Percentiles rank a stretch among this genome's conserved stretches.
Evolutionary conservation across 2,888 invertebrate genomes (phyloP).

Genomic region (Chelonus formosanus): DNA sequence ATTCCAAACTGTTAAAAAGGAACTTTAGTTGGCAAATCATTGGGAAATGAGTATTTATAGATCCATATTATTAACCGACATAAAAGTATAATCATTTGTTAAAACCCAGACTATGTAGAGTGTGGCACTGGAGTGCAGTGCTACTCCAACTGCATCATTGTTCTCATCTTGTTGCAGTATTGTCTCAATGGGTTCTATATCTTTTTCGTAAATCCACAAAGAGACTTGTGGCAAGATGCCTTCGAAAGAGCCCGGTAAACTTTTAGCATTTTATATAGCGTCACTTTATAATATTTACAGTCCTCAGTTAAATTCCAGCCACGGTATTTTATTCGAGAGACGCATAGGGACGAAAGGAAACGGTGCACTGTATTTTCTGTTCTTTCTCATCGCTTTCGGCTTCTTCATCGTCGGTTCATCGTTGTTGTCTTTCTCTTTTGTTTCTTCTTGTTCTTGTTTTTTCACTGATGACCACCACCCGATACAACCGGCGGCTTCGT

Average conservation of each 20-base stretch:
- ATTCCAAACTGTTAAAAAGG: too few relatives aligned
- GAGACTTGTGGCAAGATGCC: constrained; percentile 6
- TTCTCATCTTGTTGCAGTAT: neutral
- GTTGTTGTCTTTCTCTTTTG: constrained; percentile 12
- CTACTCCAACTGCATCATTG: too few relatives aligned
- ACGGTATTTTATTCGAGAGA: constrained; percentile 51
- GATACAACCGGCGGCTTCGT: constrained; percentile 39
- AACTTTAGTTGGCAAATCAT: too few relatives aligned
- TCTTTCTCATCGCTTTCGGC: constrained; percentile 31
- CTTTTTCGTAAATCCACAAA: neutral
- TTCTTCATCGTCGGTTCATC: constrained; percentile 7
- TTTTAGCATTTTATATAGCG: constrained; percentile 57
- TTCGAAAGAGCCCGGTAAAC: constrained; percentile 39
- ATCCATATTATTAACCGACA: too few relatives aligned
- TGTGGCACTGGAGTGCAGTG: too few relatives aligned
- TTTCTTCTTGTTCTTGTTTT: constrained; percentile 13
- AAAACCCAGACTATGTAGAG: too few relatives aligned
- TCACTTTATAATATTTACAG: constrained; percentile 61
- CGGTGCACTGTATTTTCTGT: constrained; percentile 33
- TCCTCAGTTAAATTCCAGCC: constrained; percentile 57
- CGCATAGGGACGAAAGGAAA: constrained; percentile 7
- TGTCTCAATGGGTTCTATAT: neutral
- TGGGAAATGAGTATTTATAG: too few relatives aligned
- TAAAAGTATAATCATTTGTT: too few relatives aligned
- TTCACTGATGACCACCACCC: constrained; percentile 38